Evolutionary conservation across 2,888 invertebrate species (phyloP).

Genomic region (Pseudanteris insignis): DNA sequence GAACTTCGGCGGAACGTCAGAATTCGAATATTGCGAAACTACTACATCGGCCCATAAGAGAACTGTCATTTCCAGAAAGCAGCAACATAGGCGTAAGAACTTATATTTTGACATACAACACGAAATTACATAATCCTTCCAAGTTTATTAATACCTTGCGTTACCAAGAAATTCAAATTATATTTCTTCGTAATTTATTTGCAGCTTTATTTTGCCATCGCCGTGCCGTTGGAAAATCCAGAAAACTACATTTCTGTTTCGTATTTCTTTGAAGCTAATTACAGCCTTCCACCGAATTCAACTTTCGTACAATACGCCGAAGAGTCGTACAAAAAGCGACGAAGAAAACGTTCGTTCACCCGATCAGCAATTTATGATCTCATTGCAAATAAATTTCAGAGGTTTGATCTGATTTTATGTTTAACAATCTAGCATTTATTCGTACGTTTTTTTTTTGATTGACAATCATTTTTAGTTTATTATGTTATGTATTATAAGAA

Average conservation of each 20-base stretch:
- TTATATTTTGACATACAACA: constrained; percentile 15
- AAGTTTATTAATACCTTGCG: constrained; percentile 24
- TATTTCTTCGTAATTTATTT: constrained; percentile 30
- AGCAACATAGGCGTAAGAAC: constrained; percentile 61
- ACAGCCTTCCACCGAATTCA: constrained; percentile 71
- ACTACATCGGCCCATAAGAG: constrained; percentile 61
- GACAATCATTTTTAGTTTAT: too few species aligned
- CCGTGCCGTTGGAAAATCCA: constrained; percentile 75
- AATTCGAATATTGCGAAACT: constrained; percentile 60
- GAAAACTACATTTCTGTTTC: constrained; percentile 77
- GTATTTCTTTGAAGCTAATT: constrained; percentile 79
- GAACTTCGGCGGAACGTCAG: constrained; percentile 32
- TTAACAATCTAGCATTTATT: too few species aligned
- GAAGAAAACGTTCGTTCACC: constrained; percentile 68
- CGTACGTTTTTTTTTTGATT: too few species aligned
- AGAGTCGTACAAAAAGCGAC: constrained; percentile 13
- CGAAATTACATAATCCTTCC: constrained; percentile 22
- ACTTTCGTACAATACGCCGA: constrained; percentile 47
- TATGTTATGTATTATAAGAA: too few species aligned
- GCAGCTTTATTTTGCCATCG: constrained; percentile 76
- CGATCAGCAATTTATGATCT: constrained; percentile 70
- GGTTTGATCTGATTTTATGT: too few species aligned
- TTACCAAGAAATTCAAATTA: too few species aligned
- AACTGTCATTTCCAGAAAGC: constrained; percentile 58
- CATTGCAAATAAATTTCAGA: constrained; percentile 69